Evolutionary conservation across 1,140 invertebrate genomes (phyloP).

Genomic region (Drosophila ananassae): DNA sequence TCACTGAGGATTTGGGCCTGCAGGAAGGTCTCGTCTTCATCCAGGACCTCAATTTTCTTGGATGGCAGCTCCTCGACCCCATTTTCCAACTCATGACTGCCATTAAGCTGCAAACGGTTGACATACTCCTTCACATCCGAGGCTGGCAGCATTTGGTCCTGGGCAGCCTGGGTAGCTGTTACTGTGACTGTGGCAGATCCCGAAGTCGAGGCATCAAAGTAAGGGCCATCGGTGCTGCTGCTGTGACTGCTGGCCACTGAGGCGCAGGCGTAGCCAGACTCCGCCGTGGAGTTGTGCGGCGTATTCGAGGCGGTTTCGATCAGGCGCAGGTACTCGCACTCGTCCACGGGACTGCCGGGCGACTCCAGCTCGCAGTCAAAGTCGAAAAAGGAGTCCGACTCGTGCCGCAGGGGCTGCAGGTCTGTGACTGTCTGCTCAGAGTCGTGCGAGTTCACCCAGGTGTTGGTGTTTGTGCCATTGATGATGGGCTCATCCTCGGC

Average conservation of each 20-base stretch:
- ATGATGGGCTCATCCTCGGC: slow-evolving; percentile 80
- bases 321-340: slow-evolving; percentile 84
- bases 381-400: slow-evolving; percentile 86
- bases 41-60: slow-evolving; percentile 1
- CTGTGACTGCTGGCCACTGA: slow-evolving; percentile 81
- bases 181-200: slow-evolving; percentile 6
- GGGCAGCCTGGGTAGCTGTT: slow-evolving; percentile 10
- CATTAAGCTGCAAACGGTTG: slow-evolving; percentile 52
- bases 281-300: slow-evolving; percentile 84
- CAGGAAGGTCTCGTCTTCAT: slow-evolving; percentile 55
- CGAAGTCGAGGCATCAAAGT: slow-evolving; percentile 84
- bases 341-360: slow-evolving; percentile 88
- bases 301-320: slow-evolving; percentile 85
- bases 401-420: slow-evolving; percentile 84
- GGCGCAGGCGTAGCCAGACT: slow-evolving; percentile 85
- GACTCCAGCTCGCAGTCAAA: slow-evolving; percentile 87
- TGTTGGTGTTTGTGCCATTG: slow-evolving; percentile 72
- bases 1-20: slow-evolving; percentile 74
- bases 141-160: slow-evolving; percentile 24
- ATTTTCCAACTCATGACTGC: slow-evolving; percentile 46
- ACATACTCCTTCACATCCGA: slow-evolving; percentile 40
- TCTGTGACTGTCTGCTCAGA: slow-evolving; percentile 77
- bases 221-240: slow-evolving; percentile 84
- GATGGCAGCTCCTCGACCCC: slow-evolving; percentile 29
- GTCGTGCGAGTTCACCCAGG: slow-evolving; percentile 72